Evolutionary conservation across 2,797 vertebrate species (phyloP), one percentile per base, ranked within the genome.

Genomic region (Poecilia gillii): DNA sequence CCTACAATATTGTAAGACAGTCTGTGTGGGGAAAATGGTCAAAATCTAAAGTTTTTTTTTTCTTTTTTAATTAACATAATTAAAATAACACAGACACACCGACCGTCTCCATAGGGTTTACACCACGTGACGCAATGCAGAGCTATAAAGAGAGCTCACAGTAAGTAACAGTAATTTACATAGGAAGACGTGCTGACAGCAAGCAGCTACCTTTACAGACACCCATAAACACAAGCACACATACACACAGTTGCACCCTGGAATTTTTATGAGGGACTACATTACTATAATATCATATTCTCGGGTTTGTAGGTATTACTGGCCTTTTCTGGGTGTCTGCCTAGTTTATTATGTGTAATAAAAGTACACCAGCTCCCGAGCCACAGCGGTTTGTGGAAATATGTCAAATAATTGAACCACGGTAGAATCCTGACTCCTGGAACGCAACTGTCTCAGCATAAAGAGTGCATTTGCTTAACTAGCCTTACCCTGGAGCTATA

Each of bases 281-380:
- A 76, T 77, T 79, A 79, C 78, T 75, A 75, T 77, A 77, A 81
- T 75, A 79, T 86, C 39, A 81, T 72, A 83, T 84, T 84, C 73
- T 82, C 51, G 57, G 57, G 74, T 62, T 36, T 51, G 66, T 49
- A 36, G 47, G 66, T 55, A 84, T 81, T 81, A 62, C 89, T n/a
- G 84, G 28, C 39, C 46, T 72, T 82, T 80, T 87, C 77, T 81
- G 82, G 70, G 70, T 78, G 77, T 83, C 72, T 84, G 85, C 80
- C 62, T 59, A 62, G 77, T 88, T 88, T 90, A 81, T 84, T 84
- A 78, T 78, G 59, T 3, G 70, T 70, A 79, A 86, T 85, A 87
- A 89, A 90, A 85, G 47, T 79, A 80, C 28, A 81, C 47, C 72
- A 84, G 70, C 68, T 57, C 75, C 71, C 64, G n/a, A 88, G 84